Percentiles rank a stretch among this genome's conserved stretches.
These are phyloP conservation scores for Papilio gigon DNA, from an alignment of 2,888 invertebrate species.

Conservation along the genomic window DNA sequence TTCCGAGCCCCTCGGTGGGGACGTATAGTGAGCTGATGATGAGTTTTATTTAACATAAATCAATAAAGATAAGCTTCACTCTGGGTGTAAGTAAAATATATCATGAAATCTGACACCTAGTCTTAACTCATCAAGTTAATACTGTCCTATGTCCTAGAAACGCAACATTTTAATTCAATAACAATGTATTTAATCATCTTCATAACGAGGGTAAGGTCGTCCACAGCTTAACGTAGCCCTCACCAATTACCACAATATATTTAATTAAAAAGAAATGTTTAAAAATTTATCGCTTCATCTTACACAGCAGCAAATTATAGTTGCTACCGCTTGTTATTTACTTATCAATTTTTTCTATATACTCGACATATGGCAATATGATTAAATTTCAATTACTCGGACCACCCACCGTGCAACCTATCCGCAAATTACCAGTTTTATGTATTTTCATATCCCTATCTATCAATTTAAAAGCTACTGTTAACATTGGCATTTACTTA, in stretches of 20 bases:
- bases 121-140: too few relatives aligned
- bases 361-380: slow-evolving; percentile 10
- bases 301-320: not conserved
- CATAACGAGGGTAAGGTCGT: too few relatives aligned
- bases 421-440: not conserved
- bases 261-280: not conserved
- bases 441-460: not conserved
- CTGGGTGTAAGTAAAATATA: too few relatives aligned
- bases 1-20: too few relatives aligned
- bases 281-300: slow-evolving; percentile 1
- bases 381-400: slow-evolving; percentile 1
- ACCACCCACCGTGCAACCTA: slow-evolving; percentile 19
- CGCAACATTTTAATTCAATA: too few relatives aligned
- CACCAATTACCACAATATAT: not conserved
- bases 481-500: slow-evolving; percentile 22
- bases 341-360: not conserved
- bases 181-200: too few relatives aligned
- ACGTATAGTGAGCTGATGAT: too few relatives aligned
- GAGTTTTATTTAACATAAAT: too few relatives aligned
- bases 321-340: slow-evolving; percentile 10
- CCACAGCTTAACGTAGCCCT: too few relatives aligned
- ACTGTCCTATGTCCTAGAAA: too few relatives aligned
- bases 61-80: too few relatives aligned
- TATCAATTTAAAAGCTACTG: slow-evolving; percentile 18
- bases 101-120: too few relatives aligned